phyloP scores from a whole-genome alignment of 2,113 vertebrate genomes.

The Amblyopsis rosae region DNA sequence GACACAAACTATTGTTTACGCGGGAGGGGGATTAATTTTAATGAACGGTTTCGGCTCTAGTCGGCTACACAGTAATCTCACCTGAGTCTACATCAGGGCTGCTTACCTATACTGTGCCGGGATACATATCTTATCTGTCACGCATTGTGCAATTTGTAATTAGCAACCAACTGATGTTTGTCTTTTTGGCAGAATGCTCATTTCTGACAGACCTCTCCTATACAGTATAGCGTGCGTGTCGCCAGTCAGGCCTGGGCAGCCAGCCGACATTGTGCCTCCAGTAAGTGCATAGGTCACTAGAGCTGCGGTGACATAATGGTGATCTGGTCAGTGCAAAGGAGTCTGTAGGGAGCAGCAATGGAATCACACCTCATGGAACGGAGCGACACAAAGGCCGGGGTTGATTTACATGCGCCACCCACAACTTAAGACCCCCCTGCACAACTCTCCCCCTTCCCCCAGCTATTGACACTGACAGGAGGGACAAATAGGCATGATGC shows the following conservation, averaged over 20 bases:
- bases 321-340: slow-evolving; percentile 30
- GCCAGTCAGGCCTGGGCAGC: too few relatives aligned
- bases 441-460: neutral
- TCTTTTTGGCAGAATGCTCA: slow-evolving; percentile 6
- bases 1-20: slow-evolving; percentile 67
- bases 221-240: slow-evolving; percentile 15
- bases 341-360: slow-evolving; percentile 38
- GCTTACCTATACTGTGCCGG: slow-evolving; percentile 18
- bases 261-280: slow-evolving; percentile 39
- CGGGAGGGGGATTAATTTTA: slow-evolving; percentile 43
- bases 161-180: slow-evolving; percentile 32
- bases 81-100: slow-evolving; percentile 45
- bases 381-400: slow-evolving; percentile 21
- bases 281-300: slow-evolving; percentile 33
- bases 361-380: slow-evolving; percentile 44
- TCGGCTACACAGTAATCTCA: slow-evolving; percentile 54
- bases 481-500: slow-evolving; percentile 28
- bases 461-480: slow-evolving; percentile 34
- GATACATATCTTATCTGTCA: slow-evolving; percentile 17
- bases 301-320: slow-evolving; percentile 10
- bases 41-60: slow-evolving; percentile 48
- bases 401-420: slow-evolving; percentile 53
- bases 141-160: slow-evolving; percentile 63
- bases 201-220: slow-evolving; percentile 28
- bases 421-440: slow-evolving; percentile 4